Conservation (phyloP, 2,797 vertebrate species). For the Philypnodon macrostomus region DNA sequence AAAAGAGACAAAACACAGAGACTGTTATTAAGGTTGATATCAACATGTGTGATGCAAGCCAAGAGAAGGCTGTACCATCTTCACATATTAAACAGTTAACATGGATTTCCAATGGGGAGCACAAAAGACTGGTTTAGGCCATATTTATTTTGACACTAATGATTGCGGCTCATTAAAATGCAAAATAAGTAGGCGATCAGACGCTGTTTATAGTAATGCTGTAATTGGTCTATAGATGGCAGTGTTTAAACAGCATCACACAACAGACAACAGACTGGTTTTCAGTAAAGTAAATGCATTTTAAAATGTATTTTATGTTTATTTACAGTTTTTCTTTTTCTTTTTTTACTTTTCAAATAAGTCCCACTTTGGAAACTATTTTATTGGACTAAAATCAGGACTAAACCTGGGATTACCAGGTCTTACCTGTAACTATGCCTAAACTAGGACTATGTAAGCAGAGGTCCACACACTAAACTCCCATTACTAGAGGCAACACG, state of each 20-base stretch:
- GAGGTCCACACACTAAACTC: too few species aligned
- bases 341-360: too few species aligned
- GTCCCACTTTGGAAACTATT: too few species aligned
- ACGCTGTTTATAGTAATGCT: constrained; percentile 34
- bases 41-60: constrained; percentile 63
- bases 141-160: constrained; percentile 54
- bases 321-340: too few species aligned
- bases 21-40: constrained; percentile 73
- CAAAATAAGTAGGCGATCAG: constrained; percentile 36
- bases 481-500: constrained; percentile 4
- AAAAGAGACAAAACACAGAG: constrained; percentile 76
- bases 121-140: constrained; percentile 20
- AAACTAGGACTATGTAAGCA: too few species aligned
- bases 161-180: constrained; percentile 46
- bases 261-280: background rate
- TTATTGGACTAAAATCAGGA: too few species aligned
- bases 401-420: too few species aligned
- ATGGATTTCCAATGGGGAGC: constrained; percentile 24
- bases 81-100: constrained; percentile 47
- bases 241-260: constrained; percentile 38
- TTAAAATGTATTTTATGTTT: too few species aligned
- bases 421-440: too few species aligned
- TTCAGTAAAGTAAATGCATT: background rate
- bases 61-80: constrained; percentile 41
- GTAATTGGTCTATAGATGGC: constrained; percentile 52